These are phyloP conservation scores for Cinclus mexicanus DNA, from an alignment of 2,113 vertebrate genomes.

Conservation along the genomic window DNA sequence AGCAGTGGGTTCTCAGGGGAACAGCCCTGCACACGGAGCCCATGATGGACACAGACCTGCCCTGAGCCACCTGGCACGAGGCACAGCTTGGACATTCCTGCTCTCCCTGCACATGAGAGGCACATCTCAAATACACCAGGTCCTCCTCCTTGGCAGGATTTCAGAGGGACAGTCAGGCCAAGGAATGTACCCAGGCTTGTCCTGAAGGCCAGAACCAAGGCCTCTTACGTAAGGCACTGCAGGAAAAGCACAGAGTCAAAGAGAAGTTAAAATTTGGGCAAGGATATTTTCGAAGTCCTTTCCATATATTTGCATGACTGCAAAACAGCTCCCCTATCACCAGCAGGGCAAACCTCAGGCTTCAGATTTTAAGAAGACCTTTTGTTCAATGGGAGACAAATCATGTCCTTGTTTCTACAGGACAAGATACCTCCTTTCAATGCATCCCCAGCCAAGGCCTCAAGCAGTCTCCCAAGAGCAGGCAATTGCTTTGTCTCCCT, in stretches of 20 bases:
- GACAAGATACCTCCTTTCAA: background rate
- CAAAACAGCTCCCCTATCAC: background rate
- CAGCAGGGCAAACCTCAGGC: background rate
- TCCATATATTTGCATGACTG: background rate
- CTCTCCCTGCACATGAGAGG: background rate
- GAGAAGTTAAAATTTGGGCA: background rate
- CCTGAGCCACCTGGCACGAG: rapidly evolving
- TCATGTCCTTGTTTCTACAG: background rate
- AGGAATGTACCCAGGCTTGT: background rate
- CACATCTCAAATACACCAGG: rapidly evolving
- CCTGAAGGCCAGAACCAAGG: background rate
- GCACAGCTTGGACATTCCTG: rapidly evolving
- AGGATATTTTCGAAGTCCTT: background rate
- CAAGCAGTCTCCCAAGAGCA: background rate
- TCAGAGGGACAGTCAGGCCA: background rate
- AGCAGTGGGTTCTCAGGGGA: background rate
- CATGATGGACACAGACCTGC: background rate
- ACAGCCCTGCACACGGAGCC: background rate
- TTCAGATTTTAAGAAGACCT: background rate
- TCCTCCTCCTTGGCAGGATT: background rate
- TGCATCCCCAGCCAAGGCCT: background rate
- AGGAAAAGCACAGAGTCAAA: background rate
- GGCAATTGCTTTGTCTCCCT: background rate
- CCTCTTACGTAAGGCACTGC: rapidly evolving
- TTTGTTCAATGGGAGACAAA: background rate